Conservation (phyloP, 1,140 invertebrate species). For the Drosophila bocqueti region DNA sequence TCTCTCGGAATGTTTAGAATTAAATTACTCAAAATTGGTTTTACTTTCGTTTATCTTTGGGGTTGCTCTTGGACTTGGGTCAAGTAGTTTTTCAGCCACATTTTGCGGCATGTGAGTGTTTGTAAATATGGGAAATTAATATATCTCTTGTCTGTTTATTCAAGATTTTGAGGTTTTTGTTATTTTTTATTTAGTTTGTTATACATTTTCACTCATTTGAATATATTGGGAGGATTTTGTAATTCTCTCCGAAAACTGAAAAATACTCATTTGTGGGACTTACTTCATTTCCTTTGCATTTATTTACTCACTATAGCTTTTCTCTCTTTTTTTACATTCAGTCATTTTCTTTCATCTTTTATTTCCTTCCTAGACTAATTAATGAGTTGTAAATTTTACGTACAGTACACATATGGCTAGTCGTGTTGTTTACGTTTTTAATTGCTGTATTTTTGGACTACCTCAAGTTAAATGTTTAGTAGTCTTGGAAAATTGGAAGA, state of each 20-base stretch:
- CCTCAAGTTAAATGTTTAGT: slow-evolving; percentile 2
- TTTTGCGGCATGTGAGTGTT: background rate
- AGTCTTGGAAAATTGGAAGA: background rate
- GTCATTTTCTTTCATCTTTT: slow-evolving; percentile 10
- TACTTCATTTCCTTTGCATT: background rate
- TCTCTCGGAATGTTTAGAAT: slow-evolving; percentile 4
- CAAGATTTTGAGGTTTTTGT: background rate
- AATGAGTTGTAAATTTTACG: slow-evolving; percentile 6
- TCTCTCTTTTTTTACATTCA: background rate
- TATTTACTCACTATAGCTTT: background rate
- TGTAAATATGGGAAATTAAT: background rate
- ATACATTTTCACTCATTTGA: background rate
- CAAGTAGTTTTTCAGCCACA: background rate
- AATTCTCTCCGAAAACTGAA: background rate
- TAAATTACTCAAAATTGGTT: background rate
- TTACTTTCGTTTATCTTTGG: slow-evolving; percentile 6
- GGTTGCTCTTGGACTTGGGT: background rate
- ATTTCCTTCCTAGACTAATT: slow-evolving; percentile 19
- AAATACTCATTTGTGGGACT: background rate
- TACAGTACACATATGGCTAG: background rate
- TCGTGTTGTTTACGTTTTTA: background rate
- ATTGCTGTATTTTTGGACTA: slow-evolving; percentile 4
- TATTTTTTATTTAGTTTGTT: background rate
- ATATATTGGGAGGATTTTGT: background rate
- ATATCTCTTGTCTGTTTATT: background rate